phyloP scores from a whole-genome alignment of 2,113 vertebrate species.

The Athene noctua region DNA sequence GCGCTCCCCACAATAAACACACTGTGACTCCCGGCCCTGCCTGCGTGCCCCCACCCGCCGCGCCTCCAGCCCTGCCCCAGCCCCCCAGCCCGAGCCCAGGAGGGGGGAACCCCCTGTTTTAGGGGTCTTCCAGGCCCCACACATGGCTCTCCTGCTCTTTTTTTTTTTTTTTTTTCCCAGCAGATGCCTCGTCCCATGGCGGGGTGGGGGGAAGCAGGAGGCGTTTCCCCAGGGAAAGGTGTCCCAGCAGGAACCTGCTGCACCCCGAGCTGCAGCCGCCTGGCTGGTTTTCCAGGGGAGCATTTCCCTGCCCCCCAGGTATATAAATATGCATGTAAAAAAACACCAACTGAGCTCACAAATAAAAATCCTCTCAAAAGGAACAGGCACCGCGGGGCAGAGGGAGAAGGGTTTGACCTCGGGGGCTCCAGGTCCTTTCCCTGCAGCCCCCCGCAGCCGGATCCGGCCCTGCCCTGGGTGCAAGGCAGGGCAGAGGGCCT shows the following conservation, averaged over 20 bases:
- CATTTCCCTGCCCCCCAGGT: not conserved
- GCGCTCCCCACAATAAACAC: constrained; percentile 28
- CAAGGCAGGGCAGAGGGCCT: not conserved
- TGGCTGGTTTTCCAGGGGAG: not conserved
- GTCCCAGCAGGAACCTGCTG: not conserved
- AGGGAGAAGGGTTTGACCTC: not conserved
- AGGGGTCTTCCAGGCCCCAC: not conserved
- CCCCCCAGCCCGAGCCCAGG: too few relatives aligned
- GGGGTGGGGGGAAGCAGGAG: not conserved
- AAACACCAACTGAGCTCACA: not conserved
- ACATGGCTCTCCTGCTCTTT: fast-evolving
- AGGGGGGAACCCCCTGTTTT: not conserved
- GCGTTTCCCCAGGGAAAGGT: not conserved
- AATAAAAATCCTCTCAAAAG: not conserved
- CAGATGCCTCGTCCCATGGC: fast-evolving
- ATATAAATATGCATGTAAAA: not conserved
- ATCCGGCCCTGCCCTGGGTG: not conserved
- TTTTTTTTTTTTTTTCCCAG: not conserved
- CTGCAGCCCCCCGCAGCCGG: not conserved
- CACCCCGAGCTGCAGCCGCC: not conserved
- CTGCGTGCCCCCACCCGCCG: not conserved
- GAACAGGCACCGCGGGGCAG: not conserved
- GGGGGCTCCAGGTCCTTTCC: not conserved
- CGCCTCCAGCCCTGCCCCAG: not conserved
- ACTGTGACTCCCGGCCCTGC: not conserved